Evolutionary conservation across 35 echinoderm and acorn worm species (phyloP).

Genomic region (Acanthaster planci): DNA sequence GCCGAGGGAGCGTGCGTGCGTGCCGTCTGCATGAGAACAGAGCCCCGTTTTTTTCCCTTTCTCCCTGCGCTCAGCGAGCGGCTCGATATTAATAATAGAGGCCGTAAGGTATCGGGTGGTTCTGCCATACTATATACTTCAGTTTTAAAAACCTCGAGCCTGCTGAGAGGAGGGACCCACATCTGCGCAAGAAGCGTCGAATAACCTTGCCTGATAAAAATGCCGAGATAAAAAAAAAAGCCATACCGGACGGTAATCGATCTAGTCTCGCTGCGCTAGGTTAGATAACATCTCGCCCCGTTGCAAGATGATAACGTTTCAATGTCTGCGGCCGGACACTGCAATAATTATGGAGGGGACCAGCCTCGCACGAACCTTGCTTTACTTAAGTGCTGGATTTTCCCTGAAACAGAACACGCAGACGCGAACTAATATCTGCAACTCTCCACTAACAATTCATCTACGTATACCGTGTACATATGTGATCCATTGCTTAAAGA

Average conservation of each 20-base stretch:
- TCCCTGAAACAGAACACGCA: no score
- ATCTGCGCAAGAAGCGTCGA: neutral
- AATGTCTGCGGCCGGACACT: neutral
- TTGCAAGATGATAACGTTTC: constrained; percentile 13
- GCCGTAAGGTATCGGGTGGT: constrained; percentile 9
- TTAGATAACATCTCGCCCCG: neutral
- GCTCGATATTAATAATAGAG: constrained; percentile 26
- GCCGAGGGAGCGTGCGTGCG: neutral
- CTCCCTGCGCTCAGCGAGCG: neutral
- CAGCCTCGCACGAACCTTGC: no score
- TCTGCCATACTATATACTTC: neutral
- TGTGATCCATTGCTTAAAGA: no score
- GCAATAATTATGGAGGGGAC: neutral
- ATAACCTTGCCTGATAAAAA: constrained; percentile 5
- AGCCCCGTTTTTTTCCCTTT: neutral
- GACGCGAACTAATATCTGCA: no score
- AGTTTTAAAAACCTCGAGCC: neutral
- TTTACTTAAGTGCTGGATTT: no score
- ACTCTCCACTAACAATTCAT: no score
- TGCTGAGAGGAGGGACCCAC: neutral
- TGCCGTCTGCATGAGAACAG: constrained; percentile 23
- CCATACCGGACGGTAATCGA: constrained; percentile 7
- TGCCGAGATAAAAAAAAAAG: neutral
- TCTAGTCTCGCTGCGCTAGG: neutral
- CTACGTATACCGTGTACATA: no score